Evolutionary conservation across 2,888 invertebrate genomes (phyloP).

Genomic region (Ptychoptera albimana): DNA sequence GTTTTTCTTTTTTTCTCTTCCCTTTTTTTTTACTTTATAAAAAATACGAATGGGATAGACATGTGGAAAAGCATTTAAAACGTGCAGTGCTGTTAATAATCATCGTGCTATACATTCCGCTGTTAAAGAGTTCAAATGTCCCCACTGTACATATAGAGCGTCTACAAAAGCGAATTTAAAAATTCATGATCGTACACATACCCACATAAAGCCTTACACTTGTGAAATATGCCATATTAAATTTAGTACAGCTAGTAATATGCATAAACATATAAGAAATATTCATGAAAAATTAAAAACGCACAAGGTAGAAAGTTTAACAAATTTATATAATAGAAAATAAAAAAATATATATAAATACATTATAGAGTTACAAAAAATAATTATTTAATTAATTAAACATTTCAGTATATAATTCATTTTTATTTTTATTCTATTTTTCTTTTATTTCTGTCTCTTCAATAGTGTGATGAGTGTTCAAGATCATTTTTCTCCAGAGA

Average conservation of each 20-base stretch:
- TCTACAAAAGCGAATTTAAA: constrained; percentile 11
- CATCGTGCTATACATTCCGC: constrained; percentile 11
- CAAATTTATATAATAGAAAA: neutral
- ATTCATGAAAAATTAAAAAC: constrained; percentile 12
- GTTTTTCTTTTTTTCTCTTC: constrained; percentile 5
- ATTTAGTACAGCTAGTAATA: constrained; percentile 12
- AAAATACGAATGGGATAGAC: constrained; percentile 7
- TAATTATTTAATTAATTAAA: neutral
- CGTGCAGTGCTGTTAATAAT: constrained; percentile 11
- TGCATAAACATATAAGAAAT: constrained; percentile 12
- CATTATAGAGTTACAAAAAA: neutral
- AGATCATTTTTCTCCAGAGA: constrained; percentile 11
- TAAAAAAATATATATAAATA: neutral
- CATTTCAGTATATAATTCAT: neutral
- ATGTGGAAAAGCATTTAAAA: constrained; percentile 12
- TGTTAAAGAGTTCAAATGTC: constrained; percentile 10
- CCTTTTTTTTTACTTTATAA: neutral
- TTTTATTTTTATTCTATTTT: neutral
- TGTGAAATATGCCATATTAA: constrained; percentile 10
- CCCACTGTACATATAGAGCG: constrained; percentile 9
- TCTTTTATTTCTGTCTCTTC: neutral
- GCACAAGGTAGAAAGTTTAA: constrained; percentile 9
- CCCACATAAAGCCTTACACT: constrained; percentile 10
- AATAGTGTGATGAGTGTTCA: constrained; percentile 10
- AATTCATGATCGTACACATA: constrained; percentile 12